A percentile compares a stretch with the other conserved stretches of the same genome.
These are phyloP conservation scores for Coregonus ussuriensis DNA, from an alignment of 2,797 vertebrate genomes.

Conservation along the genomic window DNA sequence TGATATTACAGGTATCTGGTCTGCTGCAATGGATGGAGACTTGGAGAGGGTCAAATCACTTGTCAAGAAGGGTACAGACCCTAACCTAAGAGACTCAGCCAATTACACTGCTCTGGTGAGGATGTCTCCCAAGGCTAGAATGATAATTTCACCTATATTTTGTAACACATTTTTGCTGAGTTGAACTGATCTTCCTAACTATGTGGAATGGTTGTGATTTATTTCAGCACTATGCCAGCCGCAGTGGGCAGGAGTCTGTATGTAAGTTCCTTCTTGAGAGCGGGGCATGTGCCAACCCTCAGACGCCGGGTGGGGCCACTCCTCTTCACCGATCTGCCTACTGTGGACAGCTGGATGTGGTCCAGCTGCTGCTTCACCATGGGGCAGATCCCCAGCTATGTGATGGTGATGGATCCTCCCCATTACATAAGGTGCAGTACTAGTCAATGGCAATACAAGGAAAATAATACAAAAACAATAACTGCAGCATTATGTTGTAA, in stretches of 20 bases:
- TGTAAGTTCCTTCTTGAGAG: conserved; percentile 83
- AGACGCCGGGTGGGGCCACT: conserved; percentile 78
- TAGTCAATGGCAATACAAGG: background rate
- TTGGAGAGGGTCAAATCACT: conserved; percentile 73
- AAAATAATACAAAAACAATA: background rate
- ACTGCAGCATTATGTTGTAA: no score
- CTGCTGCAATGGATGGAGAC: conserved; percentile 87
- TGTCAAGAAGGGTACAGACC: conserved; percentile 78
- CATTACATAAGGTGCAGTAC: conserved; percentile 86
- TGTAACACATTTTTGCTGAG: background rate
- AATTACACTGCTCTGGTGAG: conserved; percentile 88
- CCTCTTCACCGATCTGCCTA: conserved; percentile 88
- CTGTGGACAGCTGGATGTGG: conserved; percentile 82
- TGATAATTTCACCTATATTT: background rate
- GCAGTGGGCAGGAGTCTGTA: conserved; percentile 79
- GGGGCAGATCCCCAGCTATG: conserved; percentile 76
- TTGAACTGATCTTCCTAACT: background rate
- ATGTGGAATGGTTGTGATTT: conserved; percentile 14
- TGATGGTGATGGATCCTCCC: conserved; percentile 82
- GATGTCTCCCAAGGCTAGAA: background rate
- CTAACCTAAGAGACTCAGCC: conserved; percentile 77
- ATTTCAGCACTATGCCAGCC: conserved; percentile 89
- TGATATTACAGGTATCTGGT: conserved; percentile 84
- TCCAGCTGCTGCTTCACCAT: conserved; percentile 76
- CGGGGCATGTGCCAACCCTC: conserved; percentile 76